A percentile compares a stretch with the other conserved stretches of the same genome.
Conservation (phyloP, 2,888 invertebrate species). For the Pseudoips prasinana region DNA sequence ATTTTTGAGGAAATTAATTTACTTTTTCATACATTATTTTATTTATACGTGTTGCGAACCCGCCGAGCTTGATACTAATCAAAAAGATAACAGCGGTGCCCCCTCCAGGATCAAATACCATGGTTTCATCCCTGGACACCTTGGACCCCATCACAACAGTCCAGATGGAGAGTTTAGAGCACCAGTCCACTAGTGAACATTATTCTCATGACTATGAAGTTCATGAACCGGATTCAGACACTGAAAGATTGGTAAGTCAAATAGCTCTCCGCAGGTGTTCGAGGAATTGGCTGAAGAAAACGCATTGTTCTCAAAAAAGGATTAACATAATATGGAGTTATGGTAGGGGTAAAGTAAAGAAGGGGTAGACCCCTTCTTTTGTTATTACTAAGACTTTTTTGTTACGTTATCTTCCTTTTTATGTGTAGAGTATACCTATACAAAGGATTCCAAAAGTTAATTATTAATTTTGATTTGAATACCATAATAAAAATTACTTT, state of each 20-base stretch:
- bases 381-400: too few relatives aligned
- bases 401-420: too few relatives aligned
- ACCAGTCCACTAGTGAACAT: conserved; percentile 72
- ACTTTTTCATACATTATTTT: conserved; percentile 9
- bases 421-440: too few relatives aligned
- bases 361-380: too few relatives aligned
- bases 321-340: too few relatives aligned
- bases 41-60: conserved; percentile 46
- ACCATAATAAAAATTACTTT: too few relatives aligned
- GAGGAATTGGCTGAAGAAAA: neutral
- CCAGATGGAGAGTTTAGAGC: conserved; percentile 74
- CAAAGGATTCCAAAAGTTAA: too few relatives aligned
- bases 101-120: conserved; percentile 89
- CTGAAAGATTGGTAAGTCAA: conserved; percentile 67
- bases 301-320: too few relatives aligned
- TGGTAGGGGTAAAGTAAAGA: too few relatives aligned
- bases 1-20: conserved; percentile 3
- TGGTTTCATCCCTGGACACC: conserved; percentile 89
- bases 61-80: conserved; percentile 76
- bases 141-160: conserved; percentile 82
- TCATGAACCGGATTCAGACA: conserved; percentile 76
- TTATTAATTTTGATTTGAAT: too few relatives aligned
- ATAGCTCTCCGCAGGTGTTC: too few relatives aligned
- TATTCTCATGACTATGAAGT: conserved; percentile 72
- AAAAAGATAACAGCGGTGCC: conserved; percentile 77